These are phyloP conservation scores for Drosophila subquinaria DNA, from an alignment of 2,888 invertebrate genomes.

Conservation along the genomic window DNA sequence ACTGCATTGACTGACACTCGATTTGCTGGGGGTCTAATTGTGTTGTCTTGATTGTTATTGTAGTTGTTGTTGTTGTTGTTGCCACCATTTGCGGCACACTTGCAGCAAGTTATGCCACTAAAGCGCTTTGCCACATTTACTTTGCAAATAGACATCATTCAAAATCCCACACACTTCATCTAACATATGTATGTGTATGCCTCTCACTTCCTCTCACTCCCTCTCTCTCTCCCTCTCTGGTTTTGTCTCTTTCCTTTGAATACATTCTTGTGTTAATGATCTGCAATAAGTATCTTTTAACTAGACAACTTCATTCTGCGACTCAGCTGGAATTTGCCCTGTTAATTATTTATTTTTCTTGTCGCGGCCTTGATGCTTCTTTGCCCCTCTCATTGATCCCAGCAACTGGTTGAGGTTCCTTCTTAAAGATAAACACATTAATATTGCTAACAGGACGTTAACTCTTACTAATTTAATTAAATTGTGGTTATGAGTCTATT, in stretches of 20 bases:
- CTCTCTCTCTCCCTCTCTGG: not conserved
- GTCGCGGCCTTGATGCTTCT: slow-evolving; percentile 1
- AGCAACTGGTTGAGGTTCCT: not conserved
- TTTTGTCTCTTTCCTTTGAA: slow-evolving; percentile 13
- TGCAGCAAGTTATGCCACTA: slow-evolving; percentile 56
- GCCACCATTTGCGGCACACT: slow-evolving; percentile 72
- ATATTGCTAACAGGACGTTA: no score
- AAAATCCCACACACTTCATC: slow-evolving; percentile 19
- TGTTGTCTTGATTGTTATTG: not conserved
- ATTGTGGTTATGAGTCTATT: no score
- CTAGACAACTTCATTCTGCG: slow-evolving; percentile 43
- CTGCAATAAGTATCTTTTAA: slow-evolving; percentile 42
- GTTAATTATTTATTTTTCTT: slow-evolving; percentile 1
- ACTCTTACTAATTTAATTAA: no score
- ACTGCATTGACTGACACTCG: slow-evolving; percentile 20
- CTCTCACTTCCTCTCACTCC: not conserved
- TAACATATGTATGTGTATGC: not conserved
- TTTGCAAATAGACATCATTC: slow-evolving; percentile 76
- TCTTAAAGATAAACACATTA: no score
- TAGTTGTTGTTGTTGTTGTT: not conserved
- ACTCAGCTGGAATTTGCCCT: slow-evolving; percentile 17
- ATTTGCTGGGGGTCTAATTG: slow-evolving; percentile 70
- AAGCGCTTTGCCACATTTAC: slow-evolving; percentile 73
- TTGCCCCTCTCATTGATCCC: not conserved
- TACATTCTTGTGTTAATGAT: slow-evolving; percentile 56